phyloP scores from a whole-genome alignment of 2,797 vertebrate genomes.

The Anas georgica region DNA sequence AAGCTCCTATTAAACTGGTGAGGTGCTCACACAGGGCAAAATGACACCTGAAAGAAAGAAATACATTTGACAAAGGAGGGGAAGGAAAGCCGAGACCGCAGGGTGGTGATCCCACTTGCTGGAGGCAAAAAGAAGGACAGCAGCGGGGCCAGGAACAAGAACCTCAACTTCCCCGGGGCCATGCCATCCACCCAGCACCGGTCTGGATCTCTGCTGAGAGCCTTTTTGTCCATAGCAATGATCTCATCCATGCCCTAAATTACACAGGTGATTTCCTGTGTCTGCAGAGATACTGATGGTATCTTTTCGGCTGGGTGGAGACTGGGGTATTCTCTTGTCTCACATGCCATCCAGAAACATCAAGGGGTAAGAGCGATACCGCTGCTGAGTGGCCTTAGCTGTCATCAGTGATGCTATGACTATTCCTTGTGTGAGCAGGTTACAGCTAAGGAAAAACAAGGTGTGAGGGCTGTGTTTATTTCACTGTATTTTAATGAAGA shows the following conservation, averaged over 20 bases:
- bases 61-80: not conserved
- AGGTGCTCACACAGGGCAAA: not conserved
- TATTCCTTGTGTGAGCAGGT: conserved; percentile 45
- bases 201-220: rapidly evolving
- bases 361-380: not conserved
- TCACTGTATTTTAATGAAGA: conserved; percentile 66
- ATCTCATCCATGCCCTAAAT: not conserved
- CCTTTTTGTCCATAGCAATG: not conserved
- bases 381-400: conserved; percentile 32
- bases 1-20: not conserved
- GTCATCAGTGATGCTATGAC: conserved; percentile 47
- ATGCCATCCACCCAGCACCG: not conserved
- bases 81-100: not conserved
- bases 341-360: conserved; percentile 15
- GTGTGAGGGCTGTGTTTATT: conserved; percentile 69
- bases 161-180: not conserved
- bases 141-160: not conserved
- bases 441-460: conserved; percentile 41
- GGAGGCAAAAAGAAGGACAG: not conserved
- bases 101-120: not conserved
- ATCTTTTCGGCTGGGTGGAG: conserved; percentile 7
- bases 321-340: conserved; percentile 21
- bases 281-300: not conserved
- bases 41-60: not conserved
- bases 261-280: not conserved